Percentiles rank a stretch among this genome's conserved stretches.
phyloP scores from a whole-genome alignment of 2,113 vertebrate genomes.

The Pontoporia blainvillei region DNA sequence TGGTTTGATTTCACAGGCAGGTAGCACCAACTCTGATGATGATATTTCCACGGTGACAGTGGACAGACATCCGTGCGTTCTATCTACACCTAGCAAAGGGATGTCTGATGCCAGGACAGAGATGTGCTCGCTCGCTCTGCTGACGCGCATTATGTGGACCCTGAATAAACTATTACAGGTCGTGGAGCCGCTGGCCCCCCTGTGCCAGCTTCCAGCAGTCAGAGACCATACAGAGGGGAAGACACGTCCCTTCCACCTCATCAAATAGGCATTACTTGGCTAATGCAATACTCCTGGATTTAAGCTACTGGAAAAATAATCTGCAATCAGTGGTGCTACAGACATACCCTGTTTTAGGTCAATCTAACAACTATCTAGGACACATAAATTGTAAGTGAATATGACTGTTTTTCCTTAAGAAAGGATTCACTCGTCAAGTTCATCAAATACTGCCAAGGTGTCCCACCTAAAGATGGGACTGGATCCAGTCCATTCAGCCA shows the following conservation, averaged over 20 bases:
- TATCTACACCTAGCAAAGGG: neutral
- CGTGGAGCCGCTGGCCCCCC: neutral
- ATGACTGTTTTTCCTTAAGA: neutral
- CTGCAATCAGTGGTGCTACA: neutral
- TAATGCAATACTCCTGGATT: neutral
- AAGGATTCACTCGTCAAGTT: neutral
- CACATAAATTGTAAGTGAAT: neutral
- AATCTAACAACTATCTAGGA: neutral
- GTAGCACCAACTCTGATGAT: neutral
- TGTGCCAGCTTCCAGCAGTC: neutral
- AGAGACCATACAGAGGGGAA: neutral
- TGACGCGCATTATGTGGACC: neutral
- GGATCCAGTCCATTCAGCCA: neutral
- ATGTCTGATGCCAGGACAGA: neutral
- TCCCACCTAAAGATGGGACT: neutral
- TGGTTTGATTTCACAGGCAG: neutral
- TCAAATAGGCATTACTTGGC: neutral
- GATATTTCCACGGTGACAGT: neutral
- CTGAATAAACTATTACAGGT: neutral
- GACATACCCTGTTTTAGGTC: neutral
- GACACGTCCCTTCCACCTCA: neutral
- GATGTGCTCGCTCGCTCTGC: rapidly evolving
- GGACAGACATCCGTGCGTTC: rapidly evolving
- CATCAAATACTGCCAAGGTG: neutral
- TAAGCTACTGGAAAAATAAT: neutral